These are phyloP conservation scores for Caerostris extrusa DNA, from an alignment of 1,140 invertebrate species.

Conservation along the genomic window DNA sequence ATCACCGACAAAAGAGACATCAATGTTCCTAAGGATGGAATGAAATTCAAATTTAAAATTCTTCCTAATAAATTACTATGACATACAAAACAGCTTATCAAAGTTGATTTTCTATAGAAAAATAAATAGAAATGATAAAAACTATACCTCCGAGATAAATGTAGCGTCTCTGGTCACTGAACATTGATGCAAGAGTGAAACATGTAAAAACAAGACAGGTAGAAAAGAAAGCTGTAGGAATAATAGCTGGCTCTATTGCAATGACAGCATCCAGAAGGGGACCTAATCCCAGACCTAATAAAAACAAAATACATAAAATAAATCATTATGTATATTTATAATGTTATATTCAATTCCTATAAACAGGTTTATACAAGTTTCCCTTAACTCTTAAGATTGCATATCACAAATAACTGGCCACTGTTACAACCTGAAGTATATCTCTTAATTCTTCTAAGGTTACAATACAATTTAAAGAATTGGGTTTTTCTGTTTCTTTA, in stretches of 20 bases:
- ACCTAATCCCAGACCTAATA: conserved; percentile 89
- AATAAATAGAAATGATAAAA: not conserved
- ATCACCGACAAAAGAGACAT: conserved; percentile 91
- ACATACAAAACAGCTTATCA: too few species aligned
- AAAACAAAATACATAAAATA: not conserved
- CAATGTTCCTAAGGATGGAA: conserved; percentile 83
- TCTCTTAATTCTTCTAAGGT: too few species aligned
- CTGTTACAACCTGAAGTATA: too few species aligned
- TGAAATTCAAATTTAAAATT: not conserved
- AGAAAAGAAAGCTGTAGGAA: conserved; percentile 92
- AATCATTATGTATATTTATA: not conserved
- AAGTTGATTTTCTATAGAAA: not conserved
- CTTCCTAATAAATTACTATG: too few species aligned
- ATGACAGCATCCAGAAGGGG: conserved; percentile 90
- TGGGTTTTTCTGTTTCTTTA: too few species aligned
- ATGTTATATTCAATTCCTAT: not conserved
- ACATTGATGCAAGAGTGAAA: conserved; percentile 92
- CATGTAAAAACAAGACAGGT: conserved; percentile 94
- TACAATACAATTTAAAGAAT: too few species aligned
- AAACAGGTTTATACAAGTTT: too few species aligned
- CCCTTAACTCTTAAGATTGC: too few species aligned
- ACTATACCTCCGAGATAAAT: conserved; percentile 89
- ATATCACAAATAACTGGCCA: too few species aligned
- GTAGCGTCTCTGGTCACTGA: conserved; percentile 92
- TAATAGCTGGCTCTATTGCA: conserved; percentile 90